Evolutionary conservation across 2,113 vertebrate genomes (phyloP), one percentile per base, ranked within the genome.

Genomic region (Emydocephalus ijimae): DNA sequence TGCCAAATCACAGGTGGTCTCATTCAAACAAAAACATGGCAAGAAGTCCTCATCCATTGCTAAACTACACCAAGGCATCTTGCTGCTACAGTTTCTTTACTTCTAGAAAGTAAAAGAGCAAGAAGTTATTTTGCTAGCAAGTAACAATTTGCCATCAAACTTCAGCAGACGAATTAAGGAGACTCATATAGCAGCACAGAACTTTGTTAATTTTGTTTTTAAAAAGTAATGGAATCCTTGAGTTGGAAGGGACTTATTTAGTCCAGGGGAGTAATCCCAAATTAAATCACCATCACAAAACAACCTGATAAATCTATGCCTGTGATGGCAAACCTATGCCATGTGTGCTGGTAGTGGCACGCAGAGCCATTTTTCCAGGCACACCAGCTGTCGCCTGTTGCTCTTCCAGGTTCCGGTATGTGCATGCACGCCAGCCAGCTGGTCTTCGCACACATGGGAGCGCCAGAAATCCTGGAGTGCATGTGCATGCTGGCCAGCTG

Each of bases 21-120:
- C 85, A 0, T 85, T 59, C 50, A 56, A 90, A 93, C 69, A 93
- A 90, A 93, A 59, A 45, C 3, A 85, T 92, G 20, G n/a, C 24
- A 85, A 87, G 18, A 74, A 59, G 57, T 87, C 87, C 55, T 5
- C 85, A 87, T 85, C 87, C 2, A 29, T 48, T 69, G 20, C 34
- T 55, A 34, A 90, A 57, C 24, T 89, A 34, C 45, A 48, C 7
- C 3, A 45, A 69, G 87, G 74, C 57, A 54, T 39, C 57, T 34
- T 56, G 69, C 50, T 90, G 69, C 39, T 93, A 89, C 43, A 8
- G 34, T 34, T 45, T 85, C 87, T 92, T 61, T 86, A 55, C 74
- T 92, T 92, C 45, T 93, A 45, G 23, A 90, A n/a, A 56, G 45
- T 48, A 50, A 55, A 90, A 92, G 59, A 34, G 21, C 50, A 56